Percentiles rank a stretch among this genome's conserved stretches.
Evolutionary conservation across 2,113 vertebrate species (phyloP).

Genomic region (Mustela lutreola): DNA sequence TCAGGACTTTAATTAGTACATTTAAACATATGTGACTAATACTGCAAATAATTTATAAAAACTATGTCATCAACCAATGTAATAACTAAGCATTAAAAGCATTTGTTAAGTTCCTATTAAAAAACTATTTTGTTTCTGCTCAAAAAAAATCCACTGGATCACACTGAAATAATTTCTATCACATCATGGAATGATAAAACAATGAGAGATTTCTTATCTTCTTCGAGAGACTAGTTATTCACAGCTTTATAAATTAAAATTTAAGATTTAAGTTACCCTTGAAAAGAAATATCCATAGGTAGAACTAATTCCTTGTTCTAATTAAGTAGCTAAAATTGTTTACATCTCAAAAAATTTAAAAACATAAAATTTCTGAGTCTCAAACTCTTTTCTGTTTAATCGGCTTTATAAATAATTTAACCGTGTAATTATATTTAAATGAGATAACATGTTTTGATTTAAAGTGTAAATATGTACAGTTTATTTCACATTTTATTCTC

Average conservation of each 20-base stretch:
- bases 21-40: slow-evolving; percentile 18
- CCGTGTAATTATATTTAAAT: slow-evolving; percentile 20
- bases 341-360: slow-evolving; percentile 32
- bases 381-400: not conserved
- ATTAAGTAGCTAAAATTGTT: not conserved
- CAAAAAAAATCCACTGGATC: slow-evolving; percentile 14
- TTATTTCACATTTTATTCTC: slow-evolving; percentile 16
- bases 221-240: not conserved
- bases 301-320: not conserved
- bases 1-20: slow-evolving; percentile 9
- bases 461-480: not conserved
- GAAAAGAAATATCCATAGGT: not conserved
- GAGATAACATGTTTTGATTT: not conserved
- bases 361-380: slow-evolving; percentile 20
- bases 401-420: not conserved
- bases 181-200: not conserved
- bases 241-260: slow-evolving; percentile 26
- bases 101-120: slow-evolving; percentile 20
- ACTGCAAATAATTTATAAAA: slow-evolving; percentile 25
- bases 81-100: not conserved
- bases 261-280: not conserved
- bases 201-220: not conserved
- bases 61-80: not conserved
- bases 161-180: slow-evolving; percentile 29
- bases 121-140: slow-evolving; percentile 53